Percentiles rank a stretch among this genome's conserved stretches.
These are phyloP conservation scores for Phaedon cochleariae DNA, from an alignment of 2,888 invertebrate genomes.

Conservation along the genomic window DNA sequence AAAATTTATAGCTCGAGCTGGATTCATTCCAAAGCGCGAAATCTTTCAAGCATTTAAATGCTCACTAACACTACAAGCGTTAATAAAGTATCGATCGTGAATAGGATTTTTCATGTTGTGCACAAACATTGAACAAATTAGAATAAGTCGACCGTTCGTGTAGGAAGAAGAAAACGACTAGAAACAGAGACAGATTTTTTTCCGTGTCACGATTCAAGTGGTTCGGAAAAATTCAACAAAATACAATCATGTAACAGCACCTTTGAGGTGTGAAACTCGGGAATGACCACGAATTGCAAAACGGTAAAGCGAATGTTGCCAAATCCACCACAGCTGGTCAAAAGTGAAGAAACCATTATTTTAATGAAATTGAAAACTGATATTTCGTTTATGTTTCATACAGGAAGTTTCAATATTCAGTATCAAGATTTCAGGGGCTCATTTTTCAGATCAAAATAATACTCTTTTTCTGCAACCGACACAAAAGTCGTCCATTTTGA, in stretches of 20 bases:
- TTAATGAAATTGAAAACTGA: too few species aligned
- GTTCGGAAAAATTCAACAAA: constrained; percentile 22
- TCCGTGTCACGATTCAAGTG: constrained; percentile 29
- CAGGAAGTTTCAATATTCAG: too few species aligned
- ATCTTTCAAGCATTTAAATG: constrained; percentile 20
- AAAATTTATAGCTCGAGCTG: too few species aligned
- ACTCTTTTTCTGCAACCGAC: too few species aligned
- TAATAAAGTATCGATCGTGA: constrained; percentile 37
- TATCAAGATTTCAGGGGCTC: too few species aligned
- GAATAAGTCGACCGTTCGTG: constrained; percentile 38
- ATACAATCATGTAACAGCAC: constrained; percentile 18
- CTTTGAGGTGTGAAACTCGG: constrained; percentile 24
- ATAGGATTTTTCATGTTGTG: constrained; percentile 23
- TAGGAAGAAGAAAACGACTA: constrained; percentile 29
- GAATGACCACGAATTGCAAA: constrained; percentile 11
- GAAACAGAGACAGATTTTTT: constrained; percentile 22
- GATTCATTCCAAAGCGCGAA: constrained; percentile 21
- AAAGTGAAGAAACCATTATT: too few species aligned
- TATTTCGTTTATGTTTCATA: too few species aligned
- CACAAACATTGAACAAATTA: constrained; percentile 39
- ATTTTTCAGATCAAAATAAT: too few species aligned
- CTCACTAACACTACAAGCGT: constrained; percentile 30
- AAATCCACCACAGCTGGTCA: too few species aligned
- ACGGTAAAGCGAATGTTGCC: constrained; percentile 13
- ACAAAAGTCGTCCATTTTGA: too few species aligned